Evolutionary conservation across 1,140 invertebrate species (phyloP).

Genomic region (Zeugodacus cucurbitae): DNA sequence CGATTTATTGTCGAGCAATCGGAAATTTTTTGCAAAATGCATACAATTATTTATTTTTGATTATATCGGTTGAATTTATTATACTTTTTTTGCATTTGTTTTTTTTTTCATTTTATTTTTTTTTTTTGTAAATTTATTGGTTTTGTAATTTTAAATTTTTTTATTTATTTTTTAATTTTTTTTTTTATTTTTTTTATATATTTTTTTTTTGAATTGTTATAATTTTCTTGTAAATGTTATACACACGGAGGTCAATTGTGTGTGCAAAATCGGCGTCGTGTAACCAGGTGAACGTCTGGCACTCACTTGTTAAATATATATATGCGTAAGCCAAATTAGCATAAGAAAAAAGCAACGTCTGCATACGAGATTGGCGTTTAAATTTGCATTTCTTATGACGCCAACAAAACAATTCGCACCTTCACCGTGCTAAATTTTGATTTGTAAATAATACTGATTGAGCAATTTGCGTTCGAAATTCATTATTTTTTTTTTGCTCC

Average conservation of each 20-base stretch:
- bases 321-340: background rate
- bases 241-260: background rate
- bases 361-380: background rate
- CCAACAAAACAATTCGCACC: slow-evolving; percentile 22
- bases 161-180: background rate
- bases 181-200: background rate
- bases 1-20: background rate
- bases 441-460: slow-evolving; percentile 19
- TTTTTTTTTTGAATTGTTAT: background rate
- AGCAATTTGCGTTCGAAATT: slow-evolving; percentile 16
- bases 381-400: slow-evolving; percentile 28
- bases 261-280: background rate
- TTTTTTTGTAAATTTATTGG: too few species aligned
- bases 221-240: background rate
- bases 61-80: background rate
- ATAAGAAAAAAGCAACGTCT: background rate
- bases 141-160: too few species aligned
- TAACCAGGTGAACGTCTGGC: slow-evolving; percentile 24
- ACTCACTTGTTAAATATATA: slow-evolving; percentile 7
- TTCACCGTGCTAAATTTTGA: slow-evolving; percentile 7
- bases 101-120: too few species aligned
- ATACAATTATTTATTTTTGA: background rate
- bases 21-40: background rate
- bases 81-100: too few species aligned
- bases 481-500: background rate